Conservation (phyloP, 2,113 vertebrate species). For the Ctenomys sociabilis region DNA sequence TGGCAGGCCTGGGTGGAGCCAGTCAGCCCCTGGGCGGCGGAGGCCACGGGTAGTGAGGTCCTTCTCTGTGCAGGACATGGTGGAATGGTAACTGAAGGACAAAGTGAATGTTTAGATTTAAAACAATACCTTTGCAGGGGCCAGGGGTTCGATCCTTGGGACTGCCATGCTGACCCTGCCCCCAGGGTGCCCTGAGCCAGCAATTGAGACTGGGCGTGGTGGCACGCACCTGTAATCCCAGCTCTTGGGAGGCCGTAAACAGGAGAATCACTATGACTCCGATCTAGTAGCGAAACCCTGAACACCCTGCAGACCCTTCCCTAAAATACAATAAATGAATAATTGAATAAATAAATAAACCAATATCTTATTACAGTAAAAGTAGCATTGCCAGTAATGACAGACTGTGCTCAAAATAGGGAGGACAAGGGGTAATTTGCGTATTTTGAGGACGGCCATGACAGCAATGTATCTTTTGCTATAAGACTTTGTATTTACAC, state of each 20-base stretch:
- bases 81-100: background rate
- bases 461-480: background rate
- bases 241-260: too few relatives aligned
- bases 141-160: too few relatives aligned
- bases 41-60: background rate
- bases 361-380: background rate
- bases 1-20: too few relatives aligned
- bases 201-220: too few relatives aligned
- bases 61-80: fast-evolving
- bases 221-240: too few relatives aligned
- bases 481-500: background rate
- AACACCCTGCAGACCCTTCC: too few relatives aligned
- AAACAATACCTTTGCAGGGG: background rate
- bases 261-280: too few relatives aligned
- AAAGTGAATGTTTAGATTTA: background rate
- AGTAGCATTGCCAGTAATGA: background rate
- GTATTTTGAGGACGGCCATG: background rate
- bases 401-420: background rate
- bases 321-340: too few relatives aligned
- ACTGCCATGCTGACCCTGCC: too few relatives aligned
- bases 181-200: too few relatives aligned
- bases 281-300: too few relatives aligned
- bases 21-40: fast-evolving
- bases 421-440: background rate
- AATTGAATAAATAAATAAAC: background rate